Evolutionary conservation across 2,888 invertebrate species (phyloP), one percentile per base, ranked within the genome.

Genomic region (Acanthosepion lycidas): DNA sequence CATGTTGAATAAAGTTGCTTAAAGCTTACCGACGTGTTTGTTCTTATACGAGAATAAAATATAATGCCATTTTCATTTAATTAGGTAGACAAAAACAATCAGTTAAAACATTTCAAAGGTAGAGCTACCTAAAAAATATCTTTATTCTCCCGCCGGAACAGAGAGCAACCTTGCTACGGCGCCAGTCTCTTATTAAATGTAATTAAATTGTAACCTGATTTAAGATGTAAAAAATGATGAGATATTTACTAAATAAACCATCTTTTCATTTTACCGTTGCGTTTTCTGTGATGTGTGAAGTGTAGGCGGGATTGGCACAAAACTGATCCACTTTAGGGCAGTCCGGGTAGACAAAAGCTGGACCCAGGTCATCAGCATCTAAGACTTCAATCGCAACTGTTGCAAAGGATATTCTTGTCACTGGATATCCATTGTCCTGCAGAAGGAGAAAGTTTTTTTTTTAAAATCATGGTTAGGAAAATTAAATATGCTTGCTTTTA

Each of bases 341-440:
- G 28, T 98, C 98, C 96, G 98, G 98, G 97, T 99, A 99, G 95
- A 99, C 98, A 97, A 99, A 99, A 0, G 99, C 98, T 0, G 99
- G 99, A 97, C 99, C 99, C 97, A 99, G 98, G 97, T 99, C 99
- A 97, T 99, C 99, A 94, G 98, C 99, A 96, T 99, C 99, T 96
- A 98, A 98, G 26, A 99, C 98, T 96, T 98, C 98, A 6, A 99
- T 98, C 0, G 98, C 98, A 95, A 99, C 97, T 0, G 98, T 99
- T 1, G 99, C 98, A 49, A 95, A 96, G 0, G 96, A 94, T 1
- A 95, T 95, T n/a, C 95, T 95, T n/a, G 94, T 94, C 0, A 20
- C 42, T 12, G 95, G 95, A 26, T 94, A 94, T 6, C 95, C 95
- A 92, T 95, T 95, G 91, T 95, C 95, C 95, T 95, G 95, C 18